A percentile compares a stretch with the other conserved stretches of the same genome.
Conservation (phyloP, 2,113 vertebrate genomes). For the Poeciliopsis retropinna region DNA sequence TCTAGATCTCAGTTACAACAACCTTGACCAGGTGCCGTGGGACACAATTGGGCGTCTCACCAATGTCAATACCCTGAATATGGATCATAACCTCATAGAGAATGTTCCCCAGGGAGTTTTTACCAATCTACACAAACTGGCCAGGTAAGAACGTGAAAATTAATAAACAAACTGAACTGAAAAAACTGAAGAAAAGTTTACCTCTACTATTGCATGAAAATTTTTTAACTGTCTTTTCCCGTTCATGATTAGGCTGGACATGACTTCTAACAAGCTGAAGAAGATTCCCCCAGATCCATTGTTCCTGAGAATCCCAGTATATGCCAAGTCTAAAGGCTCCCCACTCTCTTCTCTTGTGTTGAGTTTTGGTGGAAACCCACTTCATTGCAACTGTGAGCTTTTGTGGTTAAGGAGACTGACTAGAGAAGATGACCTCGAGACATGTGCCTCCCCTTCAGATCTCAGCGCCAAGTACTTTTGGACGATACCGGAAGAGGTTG, state of each 20-base stretch:
- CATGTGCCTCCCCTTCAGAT: slow-evolving; percentile 89
- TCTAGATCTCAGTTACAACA: slow-evolving; percentile 96
- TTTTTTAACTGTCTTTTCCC: not conserved
- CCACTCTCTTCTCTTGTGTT: slow-evolving; percentile 87
- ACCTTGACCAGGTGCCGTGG: slow-evolving; percentile 89
- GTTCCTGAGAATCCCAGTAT: slow-evolving; percentile 91
- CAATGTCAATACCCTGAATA: slow-evolving; percentile 91
- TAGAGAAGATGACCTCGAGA: slow-evolving; percentile 91
- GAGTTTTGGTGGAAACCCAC: slow-evolving; percentile 91
- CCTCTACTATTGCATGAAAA: not conserved
- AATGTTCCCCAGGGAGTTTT: slow-evolving; percentile 92
- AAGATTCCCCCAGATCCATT: slow-evolving; percentile 94
- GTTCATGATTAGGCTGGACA: slow-evolving; percentile 82
- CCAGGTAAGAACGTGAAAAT: slow-evolving; percentile 62
- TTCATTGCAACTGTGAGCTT: slow-evolving; percentile 95
- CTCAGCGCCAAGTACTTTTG: slow-evolving; percentile 94
- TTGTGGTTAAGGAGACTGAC: slow-evolving; percentile 92
- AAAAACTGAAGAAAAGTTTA: not conserved
- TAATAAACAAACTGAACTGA: not conserved
- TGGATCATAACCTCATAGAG: slow-evolving; percentile 96
- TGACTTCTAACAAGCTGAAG: slow-evolving; percentile 97
- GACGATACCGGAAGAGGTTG: slow-evolving; percentile 90
- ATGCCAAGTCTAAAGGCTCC: slow-evolving; percentile 88
- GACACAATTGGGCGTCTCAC: slow-evolving; percentile 86
- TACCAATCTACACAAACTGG: slow-evolving; percentile 93